Base-by-base conservation (phyloP, 2,888 invertebrate genomes). In the Muscina levida region DNA sequence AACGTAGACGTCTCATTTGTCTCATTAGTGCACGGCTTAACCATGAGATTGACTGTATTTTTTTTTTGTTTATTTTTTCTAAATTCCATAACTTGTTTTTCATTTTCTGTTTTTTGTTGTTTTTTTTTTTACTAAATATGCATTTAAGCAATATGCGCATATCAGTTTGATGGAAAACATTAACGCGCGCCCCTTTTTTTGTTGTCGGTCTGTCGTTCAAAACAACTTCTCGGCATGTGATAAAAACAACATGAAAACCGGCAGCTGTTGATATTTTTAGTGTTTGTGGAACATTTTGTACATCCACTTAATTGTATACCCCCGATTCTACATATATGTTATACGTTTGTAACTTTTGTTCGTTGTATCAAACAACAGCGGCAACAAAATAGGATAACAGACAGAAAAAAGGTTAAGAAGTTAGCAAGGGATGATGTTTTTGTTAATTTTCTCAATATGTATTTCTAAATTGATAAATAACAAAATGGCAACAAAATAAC, bases 231-330 rank as follows among this genome's bases (percentile, higher is more conserved):
- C 62, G 19, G 39, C 62, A 62, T 68, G 53, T 67, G 37, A 77
- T 44, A 24, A 48, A 19, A 65, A 48, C 2, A 70, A 57, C 71
- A 44, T 78, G 65, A 68, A 72, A 77, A 48, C 42, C 22, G 46
- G 71, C 78, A 74, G 78, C 56, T 71, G 74, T 74, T 74, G 48
- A 72, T 72, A 67, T 39, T 67, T 42, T 57, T 8, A 68, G 19
- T 56, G 31, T 31, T 31, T 31, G 3, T 31, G 31, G 11, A 44
- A 44, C 56, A 56, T 19, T 66, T 73, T 56, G 37, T 67, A 68
- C 65, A 57, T 68, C 46, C 51, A 72, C 37, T 46, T 48, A 57
- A 66, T 70, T 71, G 62, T 77, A 31, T 70, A 68, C 59, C 24
- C n/a, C 37, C 53, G 48, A 68, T 72, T 22, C n/a, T n/a, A n/a